Base-by-base conservation (phyloP, 2,888 invertebrate genomes). In the Leucophenga maculata region DNA sequence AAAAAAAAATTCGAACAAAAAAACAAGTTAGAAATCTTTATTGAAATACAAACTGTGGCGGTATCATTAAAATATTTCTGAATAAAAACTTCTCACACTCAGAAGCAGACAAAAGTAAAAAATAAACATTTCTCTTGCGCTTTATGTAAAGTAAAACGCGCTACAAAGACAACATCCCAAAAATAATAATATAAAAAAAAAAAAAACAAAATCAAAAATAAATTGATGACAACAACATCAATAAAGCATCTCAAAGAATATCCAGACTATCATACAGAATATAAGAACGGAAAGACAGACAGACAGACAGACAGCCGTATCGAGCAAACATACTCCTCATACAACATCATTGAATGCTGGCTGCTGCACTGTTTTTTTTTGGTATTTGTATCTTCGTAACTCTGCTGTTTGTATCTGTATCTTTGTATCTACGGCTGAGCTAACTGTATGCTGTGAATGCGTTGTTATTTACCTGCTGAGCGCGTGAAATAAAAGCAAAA, bases 11-110 rank as follows among this genome's bases (percentile, higher is more conserved):
- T 14, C 52, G 82, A 78, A 80, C 83, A 74, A 70, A 75, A 72
- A 68, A 80, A 80, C 80, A 72, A 82, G 80, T 80, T 80, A 75
- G 84, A 79, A 84, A 84, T 80, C 76, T 71, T 73, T 71, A 44
- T 67, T 55, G 50, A 62, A 64, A 64, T 64, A n/a, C 68, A 68
- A 67, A 48, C 46, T 59, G 77, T 74, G 74, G 78, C 80, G 78
- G 13, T 80, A 80, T 80, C 80, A 80, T 80, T 80, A 80, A 80
- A 80, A 83, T 80, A 83, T 80, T 80, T 80, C 77, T 79, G 55
- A 84, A 80, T 80, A 68, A 80, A 80, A 80, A 80, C 79, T 82
- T 80, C 80, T 84, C 80, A 80, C 84, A 83, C 82, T 83, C 83
- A 70, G 69, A 72, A 69, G 68, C 72, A 70, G 60, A 78, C 50